A percentile compares a stretch with the other conserved stretches of the same genome.
These are phyloP conservation scores for Mastacembelus armatus DNA, from an alignment of 2,797 vertebrate genomes.

Conservation along the genomic window DNA sequence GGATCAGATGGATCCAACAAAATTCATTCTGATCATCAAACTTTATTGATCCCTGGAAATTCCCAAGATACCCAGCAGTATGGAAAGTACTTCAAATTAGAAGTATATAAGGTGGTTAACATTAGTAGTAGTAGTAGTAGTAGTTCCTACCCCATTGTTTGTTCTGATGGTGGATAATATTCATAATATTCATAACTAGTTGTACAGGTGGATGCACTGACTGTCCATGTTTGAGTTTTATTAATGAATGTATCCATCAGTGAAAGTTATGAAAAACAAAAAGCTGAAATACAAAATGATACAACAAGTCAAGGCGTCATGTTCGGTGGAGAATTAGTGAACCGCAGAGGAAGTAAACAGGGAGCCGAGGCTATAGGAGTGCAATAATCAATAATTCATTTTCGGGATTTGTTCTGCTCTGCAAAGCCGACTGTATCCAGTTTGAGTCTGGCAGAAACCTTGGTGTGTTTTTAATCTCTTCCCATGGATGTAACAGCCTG, in stretches of 20 bases:
- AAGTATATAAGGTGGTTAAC: no score
- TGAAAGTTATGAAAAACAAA: background rate
- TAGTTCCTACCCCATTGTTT: no score
- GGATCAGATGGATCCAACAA: no score
- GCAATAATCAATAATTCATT: constrained; percentile 57
- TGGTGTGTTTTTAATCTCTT: constrained; percentile 16
- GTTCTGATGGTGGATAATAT: background rate
- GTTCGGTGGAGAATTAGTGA: constrained; percentile 26
- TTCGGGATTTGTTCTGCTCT: constrained; percentile 51
- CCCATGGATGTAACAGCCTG: background rate
- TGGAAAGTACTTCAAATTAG: no score
- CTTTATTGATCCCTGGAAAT: no score
- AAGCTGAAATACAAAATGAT: background rate
- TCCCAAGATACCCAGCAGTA: no score
- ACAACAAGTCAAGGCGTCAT: background rate
- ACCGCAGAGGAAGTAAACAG: constrained; percentile 1
- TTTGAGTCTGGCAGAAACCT: background rate
- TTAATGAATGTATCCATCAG: background rate
- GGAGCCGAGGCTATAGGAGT: constrained; percentile 4
- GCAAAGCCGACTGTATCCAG: background rate
- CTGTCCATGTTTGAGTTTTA: no score
- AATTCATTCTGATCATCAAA: no score
- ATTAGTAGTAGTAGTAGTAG: no score
- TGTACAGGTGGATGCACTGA: background rate
- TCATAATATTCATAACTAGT: background rate